Evolutionary conservation across 2,797 vertebrate genomes (phyloP).

Genomic region (Iguana delicatissima): DNA sequence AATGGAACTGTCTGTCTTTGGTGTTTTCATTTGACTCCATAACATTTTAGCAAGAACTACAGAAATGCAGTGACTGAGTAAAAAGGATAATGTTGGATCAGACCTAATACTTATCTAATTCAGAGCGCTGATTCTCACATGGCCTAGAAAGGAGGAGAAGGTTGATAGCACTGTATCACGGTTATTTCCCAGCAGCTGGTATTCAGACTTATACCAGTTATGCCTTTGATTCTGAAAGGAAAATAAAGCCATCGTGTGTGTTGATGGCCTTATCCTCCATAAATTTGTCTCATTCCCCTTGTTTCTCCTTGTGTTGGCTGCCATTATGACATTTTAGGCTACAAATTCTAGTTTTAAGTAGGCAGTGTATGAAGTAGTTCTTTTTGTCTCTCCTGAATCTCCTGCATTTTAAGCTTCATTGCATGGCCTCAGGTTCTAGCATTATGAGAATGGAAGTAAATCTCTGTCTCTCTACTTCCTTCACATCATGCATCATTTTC

Average conservation of each 20-base stretch:
- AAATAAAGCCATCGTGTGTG: neutral
- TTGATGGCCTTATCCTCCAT: neutral
- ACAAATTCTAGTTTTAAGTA: no score
- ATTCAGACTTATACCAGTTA: neutral
- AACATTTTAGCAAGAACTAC: neutral
- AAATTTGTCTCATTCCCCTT: neutral
- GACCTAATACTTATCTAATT: neutral
- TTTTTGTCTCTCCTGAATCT: neutral
- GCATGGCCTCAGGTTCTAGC: neutral
- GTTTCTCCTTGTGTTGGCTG: neutral
- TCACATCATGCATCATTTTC: neutral
- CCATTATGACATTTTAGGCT: neutral
- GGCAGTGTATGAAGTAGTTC: neutral
- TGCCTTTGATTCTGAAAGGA: neutral
- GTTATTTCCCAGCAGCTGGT: neutral
- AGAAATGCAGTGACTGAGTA: neutral
- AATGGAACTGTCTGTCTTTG: neutral
- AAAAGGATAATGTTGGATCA: neutral
- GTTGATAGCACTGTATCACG: neutral
- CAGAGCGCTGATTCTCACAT: neutral
- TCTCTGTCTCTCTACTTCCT: neutral
- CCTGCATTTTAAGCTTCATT: neutral
- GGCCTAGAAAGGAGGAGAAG: neutral
- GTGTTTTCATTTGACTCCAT: constrained; percentile 14
- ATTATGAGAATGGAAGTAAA: neutral